Evolutionary conservation across 2,797 vertebrate genomes (phyloP), one percentile per base, ranked within the genome.

Genomic region (Eptatretus atami): DNA sequence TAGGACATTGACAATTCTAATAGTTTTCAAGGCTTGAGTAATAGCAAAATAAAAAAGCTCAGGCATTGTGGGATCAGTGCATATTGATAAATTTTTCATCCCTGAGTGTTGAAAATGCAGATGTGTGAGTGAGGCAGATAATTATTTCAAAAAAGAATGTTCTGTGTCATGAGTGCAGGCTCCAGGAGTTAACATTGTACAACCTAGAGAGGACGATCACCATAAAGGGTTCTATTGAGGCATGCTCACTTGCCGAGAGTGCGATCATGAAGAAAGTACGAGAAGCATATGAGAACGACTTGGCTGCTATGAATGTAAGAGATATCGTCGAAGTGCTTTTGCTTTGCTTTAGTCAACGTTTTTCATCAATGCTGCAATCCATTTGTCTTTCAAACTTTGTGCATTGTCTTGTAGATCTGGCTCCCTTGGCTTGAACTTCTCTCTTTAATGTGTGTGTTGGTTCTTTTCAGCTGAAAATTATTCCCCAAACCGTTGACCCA

Each of bases 211-310:
- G 86, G 69, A 94, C 85, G 67, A 92, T 94, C 74, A 90, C 85
- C 0, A 81, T 92, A 67, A 84, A 80, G 69, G 86, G 85, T 8
- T 70, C 76, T 9, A 81, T 85, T 0, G 84, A 87, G 67, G 81
- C 79, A 63, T 92, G 84, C 74, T 84, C 82, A 66, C 74, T 71
- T 66, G 85, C 86, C 0, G 84, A 92, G 74, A 78, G 79, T 68
- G 86, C 92, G 73, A 79, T 94, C 74, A 90, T 84, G 81, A 88
- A 85, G 77, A 90, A 88, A 74, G 79, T 94, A 68, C 73, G 85
- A 9, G 86, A 94, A 74, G 85, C 86, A 44, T 90, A 94, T 0
- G 86, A 94, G 71, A 90, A 90, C 1, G 86, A 94, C 24, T 79
- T 93, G 11, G 86, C 86, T 0, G 86, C 86, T 54, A 88, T 93